Evolutionary conservation across 2,888 invertebrate species (phyloP).

Genomic region (Rhagonycha lutea): DNA sequence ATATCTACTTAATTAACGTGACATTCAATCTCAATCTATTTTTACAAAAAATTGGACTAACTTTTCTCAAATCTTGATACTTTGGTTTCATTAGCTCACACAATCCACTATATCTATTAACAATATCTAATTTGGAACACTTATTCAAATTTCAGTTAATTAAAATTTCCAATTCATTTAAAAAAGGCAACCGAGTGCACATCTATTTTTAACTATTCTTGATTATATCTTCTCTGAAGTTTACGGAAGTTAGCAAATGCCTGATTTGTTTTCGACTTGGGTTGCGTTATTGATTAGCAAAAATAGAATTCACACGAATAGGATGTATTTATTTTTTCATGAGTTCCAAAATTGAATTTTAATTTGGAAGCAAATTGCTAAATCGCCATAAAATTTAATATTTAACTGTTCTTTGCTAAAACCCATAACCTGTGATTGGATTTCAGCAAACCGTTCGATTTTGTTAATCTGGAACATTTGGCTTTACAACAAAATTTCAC

Average conservation of each 20-base stretch:
- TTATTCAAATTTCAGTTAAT: background rate
- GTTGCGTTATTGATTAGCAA: background rate
- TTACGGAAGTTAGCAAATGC: background rate
- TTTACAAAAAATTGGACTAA: background rate
- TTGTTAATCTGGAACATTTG: background rate
- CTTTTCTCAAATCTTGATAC: background rate
- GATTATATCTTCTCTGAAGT: background rate
- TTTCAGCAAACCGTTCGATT: background rate
- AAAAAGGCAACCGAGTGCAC: background rate
- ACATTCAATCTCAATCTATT: background rate
- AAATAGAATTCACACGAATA: background rate
- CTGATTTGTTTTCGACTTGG: background rate
- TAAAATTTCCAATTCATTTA: background rate
- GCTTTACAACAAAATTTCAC: background rate
- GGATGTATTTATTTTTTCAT: background rate
- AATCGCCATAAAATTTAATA: background rate
- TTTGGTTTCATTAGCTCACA: background rate
- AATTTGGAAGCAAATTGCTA: background rate
- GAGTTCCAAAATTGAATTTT: background rate
- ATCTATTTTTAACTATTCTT: background rate
- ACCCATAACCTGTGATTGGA: background rate
- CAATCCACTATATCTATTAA: background rate
- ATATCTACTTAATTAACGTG: background rate
- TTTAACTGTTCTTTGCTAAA: background rate
- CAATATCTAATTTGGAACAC: background rate